phyloP scores from a whole-genome alignment of 2,113 vertebrate species.

The Mobula hypostoma region DNA sequence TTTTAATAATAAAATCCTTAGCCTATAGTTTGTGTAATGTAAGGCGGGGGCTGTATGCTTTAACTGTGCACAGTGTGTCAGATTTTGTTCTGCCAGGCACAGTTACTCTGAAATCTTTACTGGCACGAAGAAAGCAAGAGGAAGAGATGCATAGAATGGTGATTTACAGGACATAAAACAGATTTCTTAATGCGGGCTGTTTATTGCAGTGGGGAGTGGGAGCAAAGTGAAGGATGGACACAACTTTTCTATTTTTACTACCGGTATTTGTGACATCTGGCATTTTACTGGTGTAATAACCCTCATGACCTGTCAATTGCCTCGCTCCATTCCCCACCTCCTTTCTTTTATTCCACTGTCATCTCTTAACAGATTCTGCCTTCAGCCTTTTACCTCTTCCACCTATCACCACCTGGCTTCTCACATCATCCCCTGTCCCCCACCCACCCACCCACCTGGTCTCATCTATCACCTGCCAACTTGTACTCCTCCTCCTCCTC shows the following conservation, averaged over 20 bases:
- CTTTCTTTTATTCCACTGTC: too few relatives aligned
- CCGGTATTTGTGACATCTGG: background rate
- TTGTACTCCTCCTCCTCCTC: too few relatives aligned
- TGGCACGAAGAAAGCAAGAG: background rate
- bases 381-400: too few relatives aligned
- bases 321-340: too few relatives aligned
- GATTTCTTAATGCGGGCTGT: background rate
- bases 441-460: background rate
- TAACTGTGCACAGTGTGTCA: background rate
- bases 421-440: background rate
- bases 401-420: too few relatives aligned
- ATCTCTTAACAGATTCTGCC: too few relatives aligned
- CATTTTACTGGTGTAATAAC: background rate
- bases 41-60: background rate
- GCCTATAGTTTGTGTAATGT: slow-evolving; percentile 9
- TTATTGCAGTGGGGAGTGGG: background rate
- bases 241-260: background rate
- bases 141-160: background rate
- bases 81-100: background rate
- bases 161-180: background rate
- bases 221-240: too few relatives aligned
- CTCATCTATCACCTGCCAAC: too few relatives aligned
- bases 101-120: background rate
- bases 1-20: background rate
- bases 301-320: too few relatives aligned